Conservation (phyloP, 2,797 vertebrate genomes). For the Craterocephalus amniculus region DNA sequence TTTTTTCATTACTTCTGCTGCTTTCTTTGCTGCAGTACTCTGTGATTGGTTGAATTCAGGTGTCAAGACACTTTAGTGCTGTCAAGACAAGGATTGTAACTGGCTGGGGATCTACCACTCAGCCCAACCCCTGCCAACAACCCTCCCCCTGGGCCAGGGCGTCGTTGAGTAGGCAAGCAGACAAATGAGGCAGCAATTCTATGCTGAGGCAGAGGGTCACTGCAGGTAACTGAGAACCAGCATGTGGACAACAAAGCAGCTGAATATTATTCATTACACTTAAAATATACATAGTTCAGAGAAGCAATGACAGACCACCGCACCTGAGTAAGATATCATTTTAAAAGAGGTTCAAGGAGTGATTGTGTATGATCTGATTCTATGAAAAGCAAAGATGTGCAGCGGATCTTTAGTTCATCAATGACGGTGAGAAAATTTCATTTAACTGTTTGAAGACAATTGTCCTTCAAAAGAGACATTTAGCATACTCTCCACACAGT, state of each 20-base stretch:
- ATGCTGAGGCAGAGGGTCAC: conserved; percentile 28
- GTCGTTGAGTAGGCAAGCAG: conserved; percentile 57
- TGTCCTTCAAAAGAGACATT: background rate
- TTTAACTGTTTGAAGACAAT: background rate
- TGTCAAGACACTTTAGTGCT: conserved; percentile 74
- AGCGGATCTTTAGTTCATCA: background rate
- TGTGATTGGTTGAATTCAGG: conserved; percentile 74
- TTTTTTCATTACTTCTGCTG: conserved; percentile 54
- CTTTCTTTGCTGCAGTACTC: conserved; percentile 78
- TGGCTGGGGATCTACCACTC: conserved; percentile 62
- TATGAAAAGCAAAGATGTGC: background rate
- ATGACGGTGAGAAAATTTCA: background rate
- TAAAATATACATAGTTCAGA: background rate
- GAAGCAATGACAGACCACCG: conserved; percentile 9
- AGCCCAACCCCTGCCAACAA: conserved; percentile 45
- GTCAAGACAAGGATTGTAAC: conserved; percentile 57
- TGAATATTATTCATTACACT: conserved; percentile 31
- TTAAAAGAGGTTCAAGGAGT: background rate
- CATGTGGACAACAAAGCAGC: conserved; percentile 27
- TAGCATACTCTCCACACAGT: too few relatives aligned
- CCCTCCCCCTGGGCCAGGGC: conserved; percentile 42
- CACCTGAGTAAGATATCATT: background rate
- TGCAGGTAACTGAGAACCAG: conserved; percentile 53
- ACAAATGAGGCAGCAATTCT: conserved; percentile 58
- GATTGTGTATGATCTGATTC: too few relatives aligned